Evolutionary conservation across 2,113 vertebrate genomes (phyloP).

Genomic region (Ellobius talpinus): DNA sequence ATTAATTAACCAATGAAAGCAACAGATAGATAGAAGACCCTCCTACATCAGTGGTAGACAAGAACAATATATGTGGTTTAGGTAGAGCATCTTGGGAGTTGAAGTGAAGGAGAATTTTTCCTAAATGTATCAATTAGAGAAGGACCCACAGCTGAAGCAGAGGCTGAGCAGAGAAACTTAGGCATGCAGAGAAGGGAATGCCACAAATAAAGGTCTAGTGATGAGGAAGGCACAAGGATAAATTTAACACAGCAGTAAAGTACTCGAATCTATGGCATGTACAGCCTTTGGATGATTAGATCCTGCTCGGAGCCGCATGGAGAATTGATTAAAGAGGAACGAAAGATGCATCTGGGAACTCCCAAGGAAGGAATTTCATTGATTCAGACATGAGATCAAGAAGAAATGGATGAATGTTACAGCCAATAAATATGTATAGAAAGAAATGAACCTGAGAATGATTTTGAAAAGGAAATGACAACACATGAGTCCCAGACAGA

Average conservation of each 20-base stretch:
- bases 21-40: too few relatives aligned
- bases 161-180: background rate
- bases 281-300: background rate
- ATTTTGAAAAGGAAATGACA: conserved; percentile 2
- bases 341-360: background rate
- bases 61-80: background rate
- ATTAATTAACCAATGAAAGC: too few relatives aligned
- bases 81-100: background rate
- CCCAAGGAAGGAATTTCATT: background rate
- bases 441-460: background rate
- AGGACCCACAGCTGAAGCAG: conserved; percentile 1
- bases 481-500: background rate
- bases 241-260: background rate
- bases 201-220: background rate
- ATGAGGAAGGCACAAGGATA: background rate
- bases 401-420: background rate
- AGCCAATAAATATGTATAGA: background rate
- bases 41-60: too few relatives aligned
- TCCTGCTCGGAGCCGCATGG: background rate
- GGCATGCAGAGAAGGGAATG: background rate
- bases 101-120: background rate
- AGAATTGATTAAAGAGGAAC: background rate
- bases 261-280: background rate
- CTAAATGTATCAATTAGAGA: background rate
- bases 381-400: background rate